phyloP scores from a whole-genome alignment of 2,797 vertebrate species.

The Myotis planiceps region DNA sequence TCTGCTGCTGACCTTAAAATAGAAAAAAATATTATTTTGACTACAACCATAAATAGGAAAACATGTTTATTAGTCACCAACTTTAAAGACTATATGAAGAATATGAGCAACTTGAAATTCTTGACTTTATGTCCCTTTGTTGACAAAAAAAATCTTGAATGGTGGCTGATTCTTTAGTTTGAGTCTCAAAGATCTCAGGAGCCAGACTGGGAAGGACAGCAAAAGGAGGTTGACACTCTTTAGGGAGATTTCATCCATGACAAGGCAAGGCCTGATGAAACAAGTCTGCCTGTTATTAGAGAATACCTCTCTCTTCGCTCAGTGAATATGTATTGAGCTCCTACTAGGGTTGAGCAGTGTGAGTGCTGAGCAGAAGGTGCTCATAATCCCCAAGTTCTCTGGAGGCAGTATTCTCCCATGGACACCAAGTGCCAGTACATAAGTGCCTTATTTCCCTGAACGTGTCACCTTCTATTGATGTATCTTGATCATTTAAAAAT shows the following conservation, averaged over 20 bases:
- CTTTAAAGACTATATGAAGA: background rate
- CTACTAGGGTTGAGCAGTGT: background rate
- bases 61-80: background rate
- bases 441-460: background rate
- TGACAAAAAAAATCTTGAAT: background rate
- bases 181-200: background rate
- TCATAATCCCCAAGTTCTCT: background rate
- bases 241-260: background rate
- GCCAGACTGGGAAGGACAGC: background rate
- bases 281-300: background rate
- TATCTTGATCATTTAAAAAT: background rate
- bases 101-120: background rate
- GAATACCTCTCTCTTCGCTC: background rate
- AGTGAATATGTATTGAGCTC: background rate
- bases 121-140: background rate
- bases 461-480: background rate
- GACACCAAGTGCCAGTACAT: background rate
- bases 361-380: background rate
- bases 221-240: background rate
- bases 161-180: background rate
- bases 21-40: constrained; percentile 1
- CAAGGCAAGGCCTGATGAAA: background rate
- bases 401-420: background rate
- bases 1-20: background rate
- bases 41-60: background rate